Evolutionary conservation across 1,140 invertebrate species (phyloP).

Genomic region (Papilio polytes): DNA sequence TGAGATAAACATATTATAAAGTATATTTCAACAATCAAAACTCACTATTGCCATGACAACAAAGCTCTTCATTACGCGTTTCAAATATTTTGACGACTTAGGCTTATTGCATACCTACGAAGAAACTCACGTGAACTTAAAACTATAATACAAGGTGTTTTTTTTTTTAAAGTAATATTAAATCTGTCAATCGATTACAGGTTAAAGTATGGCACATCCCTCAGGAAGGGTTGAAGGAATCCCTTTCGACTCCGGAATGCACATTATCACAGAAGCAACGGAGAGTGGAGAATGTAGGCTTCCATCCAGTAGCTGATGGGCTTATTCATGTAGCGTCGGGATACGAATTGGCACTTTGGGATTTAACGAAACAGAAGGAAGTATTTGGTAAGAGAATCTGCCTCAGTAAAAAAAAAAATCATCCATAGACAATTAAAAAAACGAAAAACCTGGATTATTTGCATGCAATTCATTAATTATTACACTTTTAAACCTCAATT

Average conservation of each 20-base stretch:
- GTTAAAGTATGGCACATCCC: conserved; percentile 95
- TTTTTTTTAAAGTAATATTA: too few relatives aligned
- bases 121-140: too few relatives aligned
- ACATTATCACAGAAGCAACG: conserved; percentile 92
- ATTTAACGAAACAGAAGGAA: conserved; percentile 92
- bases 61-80: too few relatives aligned
- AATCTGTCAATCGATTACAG: conserved; percentile 67
- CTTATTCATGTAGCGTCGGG: conserved; percentile 92
- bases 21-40: too few relatives aligned
- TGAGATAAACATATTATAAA: too few relatives aligned
- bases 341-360: conserved; percentile 93
- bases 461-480: too few relatives aligned
- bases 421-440: background rate
- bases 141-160: too few relatives aligned
- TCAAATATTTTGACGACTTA: too few relatives aligned
- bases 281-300: conserved; percentile 93
- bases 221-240: conserved; percentile 90
- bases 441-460: background rate
- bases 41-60: too few relatives aligned
- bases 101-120: too few relatives aligned
- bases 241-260: conserved; percentile 91
- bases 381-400: conserved; percentile 86
- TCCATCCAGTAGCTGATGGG: conserved; percentile 94
- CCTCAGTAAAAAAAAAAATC: background rate
- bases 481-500: too few relatives aligned